Evolutionary conservation across 2,888 invertebrate genomes (phyloP), one percentile per base, ranked within the genome.

Genomic region (Polymixis lichenea): DNA sequence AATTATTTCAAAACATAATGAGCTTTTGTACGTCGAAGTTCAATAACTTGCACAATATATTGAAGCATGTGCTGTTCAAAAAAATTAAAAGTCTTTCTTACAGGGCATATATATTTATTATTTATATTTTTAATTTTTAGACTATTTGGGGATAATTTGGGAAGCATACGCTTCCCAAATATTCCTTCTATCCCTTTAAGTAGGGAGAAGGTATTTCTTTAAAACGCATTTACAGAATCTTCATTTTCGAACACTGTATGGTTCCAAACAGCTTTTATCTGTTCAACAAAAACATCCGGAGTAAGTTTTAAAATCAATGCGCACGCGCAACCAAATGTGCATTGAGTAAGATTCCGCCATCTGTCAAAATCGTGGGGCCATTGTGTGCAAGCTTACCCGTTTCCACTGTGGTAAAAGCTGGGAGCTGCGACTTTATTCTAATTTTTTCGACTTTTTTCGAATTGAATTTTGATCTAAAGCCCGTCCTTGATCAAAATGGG

Each of bases 1-100:
- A 66, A 61, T 67, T 53, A 62, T 68, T 75, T 75, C n/a, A 77
- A 77, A 77, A 77, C 38, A 38, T 55, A 55, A 43, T 77, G 49
- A 77, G 38, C 19, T 68, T 77, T 77, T 61, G 38, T 58, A 17
- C n/a, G 17, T 8, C 28, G 11, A 55, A 25, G 61, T 62, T 53
- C 55, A 53, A 61, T 66, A 61, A 76, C 11, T 53, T 74, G 28
- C 17, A n/a, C 9, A 62, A 61, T 19, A 53, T 46, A 32, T n/a
- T 28, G 43, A 7, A 60, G 19, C n/a, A 73, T 28, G 22, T 70
- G 72, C 25, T 58, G 11, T 49, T 25, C 1, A 72, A 73, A 38
- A 58, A 46, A 56, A 13, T n/a, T 2, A 15, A 55, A n/a, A 56
- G 46, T 32, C 56, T 2, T 56, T 72, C 32, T 49, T 51, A 38